A percentile compares a stretch with the other conserved stretches of the same genome.
Conservation (phyloP, 2,797 vertebrate species). For the Anas acuta region DNA sequence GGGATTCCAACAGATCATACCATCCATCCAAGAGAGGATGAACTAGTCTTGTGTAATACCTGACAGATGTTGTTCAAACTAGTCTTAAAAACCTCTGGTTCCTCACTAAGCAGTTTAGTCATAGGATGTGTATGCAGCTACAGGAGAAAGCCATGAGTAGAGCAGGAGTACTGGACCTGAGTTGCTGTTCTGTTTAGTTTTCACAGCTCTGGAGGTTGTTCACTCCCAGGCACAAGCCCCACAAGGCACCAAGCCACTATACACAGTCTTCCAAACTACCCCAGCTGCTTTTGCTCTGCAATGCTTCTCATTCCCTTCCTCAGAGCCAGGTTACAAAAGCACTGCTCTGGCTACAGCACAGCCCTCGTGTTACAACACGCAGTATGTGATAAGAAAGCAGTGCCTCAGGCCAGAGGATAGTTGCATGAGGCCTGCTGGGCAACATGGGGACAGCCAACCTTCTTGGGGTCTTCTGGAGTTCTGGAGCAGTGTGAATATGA, state of each 20-base stretch:
- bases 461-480: not conserved
- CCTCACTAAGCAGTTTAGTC: not conserved
- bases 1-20: not conserved
- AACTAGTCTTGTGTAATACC: not conserved
- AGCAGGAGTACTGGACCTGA: fast-evolving
- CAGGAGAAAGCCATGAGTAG: not conserved
- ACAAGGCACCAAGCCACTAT: not conserved
- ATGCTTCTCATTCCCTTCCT: not conserved
- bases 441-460: not conserved
- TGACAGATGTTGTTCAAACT: not conserved
- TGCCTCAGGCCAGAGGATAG: not conserved
- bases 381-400: not conserved
- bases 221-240: not conserved
- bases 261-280: not conserved
- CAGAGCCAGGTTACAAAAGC: not conserved
- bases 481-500: not conserved
- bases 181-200: not conserved
- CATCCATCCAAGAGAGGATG: not conserved
- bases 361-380: not conserved
- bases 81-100: not conserved
- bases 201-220: not conserved
- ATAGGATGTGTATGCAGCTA: not conserved
- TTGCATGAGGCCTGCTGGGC: not conserved
- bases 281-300: not conserved
- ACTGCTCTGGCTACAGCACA: not conserved